A percentile compares a stretch with the other conserved stretches of the same genome.
These are phyloP conservation scores for Prostheceraeus crozeri DNA, from an alignment of 2,888 invertebrate genomes.

Conservation along the genomic window DNA sequence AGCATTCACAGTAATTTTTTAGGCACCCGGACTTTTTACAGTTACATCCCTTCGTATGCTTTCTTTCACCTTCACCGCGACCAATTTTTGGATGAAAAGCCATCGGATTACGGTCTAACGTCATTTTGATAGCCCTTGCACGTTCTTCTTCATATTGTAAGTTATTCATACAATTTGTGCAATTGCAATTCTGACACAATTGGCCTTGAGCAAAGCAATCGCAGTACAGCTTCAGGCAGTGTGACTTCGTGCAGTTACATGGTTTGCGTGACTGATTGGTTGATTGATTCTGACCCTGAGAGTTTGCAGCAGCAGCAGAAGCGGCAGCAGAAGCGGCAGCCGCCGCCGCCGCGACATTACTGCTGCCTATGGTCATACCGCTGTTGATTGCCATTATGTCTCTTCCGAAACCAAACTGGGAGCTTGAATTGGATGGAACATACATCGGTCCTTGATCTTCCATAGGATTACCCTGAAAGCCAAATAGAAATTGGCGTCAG, in stretches of 20 bases:
- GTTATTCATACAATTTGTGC: constrained; percentile 92
- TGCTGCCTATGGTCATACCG: no score
- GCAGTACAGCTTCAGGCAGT: constrained; percentile 89
- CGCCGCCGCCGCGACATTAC: no score
- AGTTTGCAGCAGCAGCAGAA: no score
- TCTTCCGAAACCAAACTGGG: no score
- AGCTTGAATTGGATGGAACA: no score
- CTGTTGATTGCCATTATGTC: no score
- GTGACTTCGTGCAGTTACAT: constrained; percentile 97
- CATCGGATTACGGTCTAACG: constrained; percentile 88
- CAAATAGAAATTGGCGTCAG: no score
- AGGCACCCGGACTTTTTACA: constrained; percentile 95
- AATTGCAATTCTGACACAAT: constrained; percentile 94
- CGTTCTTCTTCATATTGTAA: constrained; percentile 85
- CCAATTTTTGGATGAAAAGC: constrained; percentile 98
- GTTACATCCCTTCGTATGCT: constrained; percentile 96
- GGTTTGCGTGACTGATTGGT: constrained; percentile 64
- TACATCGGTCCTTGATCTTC: no score
- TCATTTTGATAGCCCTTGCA: constrained; percentile 83
- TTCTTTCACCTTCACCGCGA: constrained; percentile 74
- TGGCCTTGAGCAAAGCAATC: constrained; percentile 99
- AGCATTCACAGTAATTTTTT: constrained; percentile 99
- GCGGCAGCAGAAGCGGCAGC: no score
- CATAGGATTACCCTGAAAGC: no score
- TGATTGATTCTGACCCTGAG: no score